Percentiles rank a stretch among this genome's conserved stretches.
Evolutionary conservation across 2,888 invertebrate genomes (phyloP).

Genomic region (Tetragonisca angustula): DNA sequence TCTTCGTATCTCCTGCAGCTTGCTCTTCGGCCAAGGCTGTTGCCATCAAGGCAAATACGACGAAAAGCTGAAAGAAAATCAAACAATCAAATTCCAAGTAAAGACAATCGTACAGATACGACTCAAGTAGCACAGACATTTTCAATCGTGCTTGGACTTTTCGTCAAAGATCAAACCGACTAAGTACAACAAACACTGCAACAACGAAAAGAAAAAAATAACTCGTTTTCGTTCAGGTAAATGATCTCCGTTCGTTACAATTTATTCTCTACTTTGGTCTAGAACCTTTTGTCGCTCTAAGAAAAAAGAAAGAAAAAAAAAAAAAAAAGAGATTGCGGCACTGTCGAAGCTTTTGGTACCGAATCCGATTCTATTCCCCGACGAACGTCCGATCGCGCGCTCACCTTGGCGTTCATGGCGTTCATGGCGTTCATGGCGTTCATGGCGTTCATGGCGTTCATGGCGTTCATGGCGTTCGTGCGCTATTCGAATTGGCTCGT

Average conservation of each 20-base stretch:
- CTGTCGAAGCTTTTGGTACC: no score
- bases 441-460: constrained; percentile 75
- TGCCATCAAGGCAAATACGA: constrained; percentile 80
- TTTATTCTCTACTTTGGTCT: no score
- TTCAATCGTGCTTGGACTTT: neutral
- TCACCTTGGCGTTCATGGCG: constrained; percentile 80
- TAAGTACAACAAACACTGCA: no score
- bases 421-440: constrained; percentile 78
- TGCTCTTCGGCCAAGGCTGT: constrained; percentile 79
- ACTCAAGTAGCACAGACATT: neutral
- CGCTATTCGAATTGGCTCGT: constrained; percentile 69
- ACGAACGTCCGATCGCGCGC: constrained; percentile 25
- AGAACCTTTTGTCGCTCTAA: no score
- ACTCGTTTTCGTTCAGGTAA: no score
- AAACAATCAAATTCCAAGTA: neutral
- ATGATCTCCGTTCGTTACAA: neutral
- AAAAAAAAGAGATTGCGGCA: no score
- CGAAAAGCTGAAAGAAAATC: constrained; percentile 77
- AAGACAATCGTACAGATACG: neutral
- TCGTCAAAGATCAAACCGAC: no score
- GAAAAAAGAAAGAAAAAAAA: no score
- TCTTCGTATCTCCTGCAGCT: constrained; percentile 55
- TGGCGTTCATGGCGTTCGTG: constrained; percentile 79
- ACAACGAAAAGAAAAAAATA: no score
- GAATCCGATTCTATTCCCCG: neutral